Conservation (phyloP, 1,140 invertebrate species). For the Pararge aegeria region DNA sequence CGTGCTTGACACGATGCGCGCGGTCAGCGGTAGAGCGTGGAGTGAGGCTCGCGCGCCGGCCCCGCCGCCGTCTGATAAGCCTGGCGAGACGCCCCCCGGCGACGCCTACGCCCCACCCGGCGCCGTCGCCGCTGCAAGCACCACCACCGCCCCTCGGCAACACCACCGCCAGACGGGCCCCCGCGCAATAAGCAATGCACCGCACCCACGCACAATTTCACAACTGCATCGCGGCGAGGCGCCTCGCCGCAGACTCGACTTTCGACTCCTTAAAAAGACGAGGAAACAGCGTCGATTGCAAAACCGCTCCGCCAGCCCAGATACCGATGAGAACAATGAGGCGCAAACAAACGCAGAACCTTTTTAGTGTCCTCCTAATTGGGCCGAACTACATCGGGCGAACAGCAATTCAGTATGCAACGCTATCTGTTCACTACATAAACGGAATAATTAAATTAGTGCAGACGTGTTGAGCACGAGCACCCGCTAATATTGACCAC, state of each 20-base stretch:
- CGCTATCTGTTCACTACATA: conserved; percentile 67
- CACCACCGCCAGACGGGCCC: conserved; percentile 59
- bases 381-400: conserved; percentile 52
- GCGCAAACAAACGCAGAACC: conserved; percentile 60
- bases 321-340: conserved; percentile 69
- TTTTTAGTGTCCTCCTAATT: conserved; percentile 74
- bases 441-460: conserved; percentile 76
- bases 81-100: conserved; percentile 76
- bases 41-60: conserved; percentile 75
- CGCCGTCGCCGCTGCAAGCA: conserved; percentile 62
- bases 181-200: conserved; percentile 56
- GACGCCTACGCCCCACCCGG: conserved; percentile 75
- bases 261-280: conserved; percentile 76
- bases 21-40: conserved; percentile 67
- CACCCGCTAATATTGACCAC: conserved; percentile 39
- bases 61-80: conserved; percentile 75
- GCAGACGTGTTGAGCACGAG: conserved; percentile 54
- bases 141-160: conserved; percentile 49
- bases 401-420: conserved; percentile 74
- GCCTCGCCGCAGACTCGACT: conserved; percentile 59
- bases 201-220: conserved; percentile 70
- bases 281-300: conserved; percentile 61
- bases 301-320: conserved; percentile 61
- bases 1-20: conserved; percentile 58
- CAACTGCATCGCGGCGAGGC: conserved; percentile 51